These are phyloP conservation scores for Phalacrocorax carbo DNA, from an alignment of 2,113 vertebrate species.

Conservation along the genomic window DNA sequence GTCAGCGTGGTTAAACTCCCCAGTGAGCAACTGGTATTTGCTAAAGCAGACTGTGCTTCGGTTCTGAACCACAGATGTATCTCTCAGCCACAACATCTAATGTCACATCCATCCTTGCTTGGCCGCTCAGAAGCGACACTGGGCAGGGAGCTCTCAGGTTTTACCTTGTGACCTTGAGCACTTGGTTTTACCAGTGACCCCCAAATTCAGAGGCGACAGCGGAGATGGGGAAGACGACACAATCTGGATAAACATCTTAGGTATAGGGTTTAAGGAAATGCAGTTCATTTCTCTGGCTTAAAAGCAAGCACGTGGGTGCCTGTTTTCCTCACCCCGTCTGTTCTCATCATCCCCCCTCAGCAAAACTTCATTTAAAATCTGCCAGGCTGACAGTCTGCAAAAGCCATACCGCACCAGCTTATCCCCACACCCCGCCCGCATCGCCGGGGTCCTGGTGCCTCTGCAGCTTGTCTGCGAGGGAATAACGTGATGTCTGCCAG, in stretches of 20 bases:
- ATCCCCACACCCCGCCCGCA: not conserved
- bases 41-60: not conserved
- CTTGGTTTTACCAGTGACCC: not conserved
- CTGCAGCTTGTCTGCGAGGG: not conserved
- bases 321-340: not conserved
- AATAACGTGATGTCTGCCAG: not conserved
- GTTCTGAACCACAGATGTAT: rapidly evolving
- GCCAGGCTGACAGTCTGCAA: not conserved
- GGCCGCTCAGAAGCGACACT: not conserved
- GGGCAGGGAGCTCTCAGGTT: not conserved
- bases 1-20: rapidly evolving
- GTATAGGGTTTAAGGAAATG: not conserved
- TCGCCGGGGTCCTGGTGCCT: not conserved
- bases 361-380: not conserved
- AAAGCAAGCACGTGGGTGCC: not conserved
- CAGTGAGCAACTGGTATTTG: not conserved
- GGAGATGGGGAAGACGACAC: not conserved
- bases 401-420: not conserved
- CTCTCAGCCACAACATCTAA: rapidly evolving
- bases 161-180: no score
- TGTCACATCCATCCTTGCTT: not conserved
- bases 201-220: not conserved
- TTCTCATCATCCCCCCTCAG: not conserved
- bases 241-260: not conserved
- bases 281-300: not conserved